phyloP scores from a whole-genome alignment of 1,140 invertebrate species.

The Caerostris extrusa region DNA sequence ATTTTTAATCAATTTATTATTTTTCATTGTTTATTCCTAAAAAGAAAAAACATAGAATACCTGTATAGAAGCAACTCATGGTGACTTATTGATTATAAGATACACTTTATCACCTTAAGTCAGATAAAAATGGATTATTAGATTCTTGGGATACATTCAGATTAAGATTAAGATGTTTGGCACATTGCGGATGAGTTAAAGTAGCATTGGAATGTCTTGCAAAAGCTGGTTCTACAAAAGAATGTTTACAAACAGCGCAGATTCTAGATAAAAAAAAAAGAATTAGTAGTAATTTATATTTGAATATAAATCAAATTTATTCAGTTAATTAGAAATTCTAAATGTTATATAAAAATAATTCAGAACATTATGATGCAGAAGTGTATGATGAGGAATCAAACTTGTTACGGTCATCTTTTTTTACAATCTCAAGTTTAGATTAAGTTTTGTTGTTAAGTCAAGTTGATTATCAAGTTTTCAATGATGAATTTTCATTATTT shows the following conservation, averaged over 20 bases:
- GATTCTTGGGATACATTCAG: background rate
- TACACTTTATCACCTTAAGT: constrained; percentile 18
- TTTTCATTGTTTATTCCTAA: background rate
- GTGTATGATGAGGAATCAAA: too few species aligned
- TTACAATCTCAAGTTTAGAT: too few species aligned
- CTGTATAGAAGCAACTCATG: background rate
- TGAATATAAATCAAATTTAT: background rate
- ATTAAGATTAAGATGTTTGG: constrained; percentile 79
- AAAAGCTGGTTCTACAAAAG: constrained; percentile 82
- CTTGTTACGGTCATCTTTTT: too few species aligned
- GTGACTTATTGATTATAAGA: background rate
- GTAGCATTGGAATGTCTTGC: constrained; percentile 83
- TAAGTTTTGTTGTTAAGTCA: too few species aligned
- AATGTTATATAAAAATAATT: too few species aligned
- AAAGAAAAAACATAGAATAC: background rate
- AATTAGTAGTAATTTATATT: background rate
- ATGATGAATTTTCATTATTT: too few species aligned
- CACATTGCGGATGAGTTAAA: constrained; percentile 82
- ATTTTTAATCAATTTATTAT: background rate
- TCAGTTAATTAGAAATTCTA: background rate
- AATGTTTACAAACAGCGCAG: constrained; percentile 83
- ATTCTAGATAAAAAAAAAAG: constrained; percentile 80
- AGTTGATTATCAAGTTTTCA: too few species aligned
- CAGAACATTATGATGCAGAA: too few species aligned
- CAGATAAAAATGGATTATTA: constrained; percentile 3